Evolutionary conservation across 2,113 vertebrate species (phyloP), one percentile per base, ranked within the genome.

Genomic region (Burhinus oedicnemus): DNA sequence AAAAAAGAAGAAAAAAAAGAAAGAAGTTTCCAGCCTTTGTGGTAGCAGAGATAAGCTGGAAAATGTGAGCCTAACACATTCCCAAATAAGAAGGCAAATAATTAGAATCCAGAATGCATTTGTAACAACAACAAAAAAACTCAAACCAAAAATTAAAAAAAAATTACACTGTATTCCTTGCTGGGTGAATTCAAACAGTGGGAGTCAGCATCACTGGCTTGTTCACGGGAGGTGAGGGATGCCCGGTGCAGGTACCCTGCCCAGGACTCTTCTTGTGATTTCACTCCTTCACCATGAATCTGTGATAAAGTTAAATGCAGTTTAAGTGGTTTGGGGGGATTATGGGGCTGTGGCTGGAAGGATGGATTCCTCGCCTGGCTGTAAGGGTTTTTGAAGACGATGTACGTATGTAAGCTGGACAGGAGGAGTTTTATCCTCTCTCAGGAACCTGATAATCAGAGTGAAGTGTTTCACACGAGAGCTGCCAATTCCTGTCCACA

Each of bases 21-120:
- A 64, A 79, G 19, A 89, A 15, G 34, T 87, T 97, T 95, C 66
- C 89, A 97, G 93, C 36, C 75, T 92, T 97, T 94, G 91, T 93
- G 78, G 58, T 61, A 51, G 42, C 30, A 85, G 80, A 96, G 93
- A 96, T 87, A 95, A 95, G 77, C 58, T 87, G 78, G 49, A 82
- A 96, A 44, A 64, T 80, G 49, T 74, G 70, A 95, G 45, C 78
- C 57, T 52, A 51, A 34, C 26, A 32, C 20, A 29, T 51, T 89
- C 32, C 13, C 30, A 85, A 93, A 90, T 72, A 91, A 90, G 51
- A 77, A 77, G 16, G n/a, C n/a, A 70, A 91, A 91, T 70, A 71
- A 74, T 77, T 72, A 58, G 81, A 95, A 91, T 69, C 34, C 62
- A 65, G 19, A 30, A 27, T n/a, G 49, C 7, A 18, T 89, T 95